phyloP scores from a whole-genome alignment of 2,797 vertebrate genomes.

The Sebastolobus alascanus region DNA sequence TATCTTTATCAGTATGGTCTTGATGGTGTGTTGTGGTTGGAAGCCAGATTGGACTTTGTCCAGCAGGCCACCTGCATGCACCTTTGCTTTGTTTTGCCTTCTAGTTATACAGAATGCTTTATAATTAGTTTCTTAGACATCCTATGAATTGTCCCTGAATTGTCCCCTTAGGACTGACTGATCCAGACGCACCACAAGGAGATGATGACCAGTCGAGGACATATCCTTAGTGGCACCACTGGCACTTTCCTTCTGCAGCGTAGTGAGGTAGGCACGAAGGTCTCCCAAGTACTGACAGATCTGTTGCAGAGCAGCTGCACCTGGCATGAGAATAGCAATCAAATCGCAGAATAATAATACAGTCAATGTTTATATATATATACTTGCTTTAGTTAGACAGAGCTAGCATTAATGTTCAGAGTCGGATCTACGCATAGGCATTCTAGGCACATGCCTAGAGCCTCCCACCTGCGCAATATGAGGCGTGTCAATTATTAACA shows the following conservation, averaged over 20 bases:
- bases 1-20: neutral
- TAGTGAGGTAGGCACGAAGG: constrained; percentile 75
- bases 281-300: constrained; percentile 81
- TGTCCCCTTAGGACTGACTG: constrained; percentile 61
- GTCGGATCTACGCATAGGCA: no score
- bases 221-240: constrained; percentile 89
- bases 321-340: constrained; percentile 19
- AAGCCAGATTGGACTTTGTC: neutral
- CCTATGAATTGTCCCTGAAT: neutral
- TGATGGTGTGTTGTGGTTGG: neutral
- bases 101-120: neutral
- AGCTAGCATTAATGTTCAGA: no score
- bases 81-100: neutral
- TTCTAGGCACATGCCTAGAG: no score
- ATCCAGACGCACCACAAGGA: constrained; percentile 90
- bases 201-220: constrained; percentile 87
- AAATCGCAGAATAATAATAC: neutral
- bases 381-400: no score
- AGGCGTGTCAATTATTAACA: no score
- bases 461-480: no score
- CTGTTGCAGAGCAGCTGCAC: constrained; percentile 56
- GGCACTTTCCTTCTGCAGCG: constrained; percentile 78
- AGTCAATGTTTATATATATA: no score
- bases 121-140: neutral
- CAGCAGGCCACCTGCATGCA: neutral